A percentile compares a stretch with the other conserved stretches of the same genome.
phyloP scores from a whole-genome alignment of 2,888 invertebrate species.

The Therioaphis trifolii region DNA sequence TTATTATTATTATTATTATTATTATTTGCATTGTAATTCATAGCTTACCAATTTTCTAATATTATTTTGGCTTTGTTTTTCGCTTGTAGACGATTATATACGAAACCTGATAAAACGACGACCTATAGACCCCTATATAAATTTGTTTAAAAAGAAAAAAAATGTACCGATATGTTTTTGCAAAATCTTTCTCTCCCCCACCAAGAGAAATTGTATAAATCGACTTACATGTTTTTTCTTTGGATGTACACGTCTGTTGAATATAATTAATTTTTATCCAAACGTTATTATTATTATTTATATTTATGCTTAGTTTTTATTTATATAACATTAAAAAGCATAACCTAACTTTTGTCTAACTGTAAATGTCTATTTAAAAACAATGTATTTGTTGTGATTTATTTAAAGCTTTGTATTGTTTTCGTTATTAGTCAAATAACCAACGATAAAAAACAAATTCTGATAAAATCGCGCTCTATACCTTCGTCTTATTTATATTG shows the following conservation, averaged over 20 bases:
- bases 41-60: constrained; percentile 52
- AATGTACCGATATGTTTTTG: constrained; percentile 9
- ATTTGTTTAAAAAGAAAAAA: background rate
- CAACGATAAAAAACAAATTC: constrained; percentile 57
- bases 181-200: background rate
- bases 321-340: constrained; percentile 51
- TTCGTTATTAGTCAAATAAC: constrained; percentile 58
- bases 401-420: constrained; percentile 56
- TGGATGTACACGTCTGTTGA: constrained; percentile 29
- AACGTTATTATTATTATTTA: constrained; percentile 56
- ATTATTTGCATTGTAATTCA: constrained; percentile 39
- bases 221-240: constrained; percentile 8
- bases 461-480: constrained; percentile 50
- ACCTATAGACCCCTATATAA: background rate
- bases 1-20: constrained; percentile 44
- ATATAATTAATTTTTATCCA: constrained; percentile 56
- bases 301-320: constrained; percentile 58
- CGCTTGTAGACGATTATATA: constrained; percentile 36
- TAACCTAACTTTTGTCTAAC: constrained; percentile 51
- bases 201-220: constrained; percentile 16
- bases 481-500: constrained; percentile 57
- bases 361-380: constrained; percentile 56
- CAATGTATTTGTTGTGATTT: constrained; percentile 51
- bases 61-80: constrained; percentile 59
- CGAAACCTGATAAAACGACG: background rate